A percentile compares a stretch with the other conserved stretches of the same genome.
Conservation (phyloP, 2,113 vertebrate species). For the Scartelaos histophorus region DNA sequence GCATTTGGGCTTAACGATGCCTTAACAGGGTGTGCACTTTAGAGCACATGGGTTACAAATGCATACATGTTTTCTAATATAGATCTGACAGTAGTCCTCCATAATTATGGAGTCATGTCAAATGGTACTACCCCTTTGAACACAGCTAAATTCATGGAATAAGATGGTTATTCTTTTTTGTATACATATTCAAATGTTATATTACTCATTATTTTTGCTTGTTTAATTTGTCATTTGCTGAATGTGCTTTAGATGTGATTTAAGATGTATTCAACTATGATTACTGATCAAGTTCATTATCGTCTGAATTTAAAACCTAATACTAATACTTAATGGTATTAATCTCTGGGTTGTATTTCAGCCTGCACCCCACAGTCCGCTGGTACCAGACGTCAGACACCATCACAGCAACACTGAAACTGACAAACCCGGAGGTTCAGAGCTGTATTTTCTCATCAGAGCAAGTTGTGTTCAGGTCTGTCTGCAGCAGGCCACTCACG, state of each 20-base stretch:
- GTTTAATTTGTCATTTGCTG: background rate
- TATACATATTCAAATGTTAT: no score
- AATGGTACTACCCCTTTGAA: background rate
- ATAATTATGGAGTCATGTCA: background rate
- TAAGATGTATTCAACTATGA: background rate
- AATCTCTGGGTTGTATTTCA: constrained; percentile 17
- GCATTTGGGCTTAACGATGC: no score
- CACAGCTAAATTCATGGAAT: background rate
- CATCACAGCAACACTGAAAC: constrained; percentile 61
- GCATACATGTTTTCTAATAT: no score
- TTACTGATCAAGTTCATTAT: background rate
- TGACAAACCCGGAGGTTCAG: constrained; percentile 66
- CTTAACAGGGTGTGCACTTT: no score
- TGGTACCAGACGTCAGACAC: constrained; percentile 69
- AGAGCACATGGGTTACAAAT: no score
- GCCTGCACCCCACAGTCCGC: constrained; percentile 70
- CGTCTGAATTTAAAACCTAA: background rate
- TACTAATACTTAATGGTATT: background rate
- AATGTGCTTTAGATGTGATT: no score
- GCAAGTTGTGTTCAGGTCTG: constrained; percentile 73
- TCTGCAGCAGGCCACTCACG: background rate
- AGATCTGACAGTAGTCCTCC: no score
- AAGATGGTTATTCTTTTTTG: no score
- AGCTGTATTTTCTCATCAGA: constrained; percentile 66
- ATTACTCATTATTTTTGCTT: no score